These are phyloP conservation scores for Amblyornis subalaris DNA, from an alignment of 2,113 vertebrate genomes.

Conservation along the genomic window DNA sequence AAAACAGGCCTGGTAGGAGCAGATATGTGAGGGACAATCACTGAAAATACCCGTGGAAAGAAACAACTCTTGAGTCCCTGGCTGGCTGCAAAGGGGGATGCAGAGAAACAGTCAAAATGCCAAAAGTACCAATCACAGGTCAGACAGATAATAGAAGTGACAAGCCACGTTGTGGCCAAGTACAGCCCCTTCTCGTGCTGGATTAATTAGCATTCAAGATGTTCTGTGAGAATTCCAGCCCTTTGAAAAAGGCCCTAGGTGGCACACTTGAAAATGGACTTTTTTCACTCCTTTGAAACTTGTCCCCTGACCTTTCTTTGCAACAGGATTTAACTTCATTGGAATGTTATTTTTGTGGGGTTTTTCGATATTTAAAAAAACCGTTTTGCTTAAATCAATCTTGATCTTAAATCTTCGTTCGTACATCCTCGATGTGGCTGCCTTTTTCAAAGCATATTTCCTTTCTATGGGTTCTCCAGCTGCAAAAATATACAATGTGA, in stretches of 20 bases:
- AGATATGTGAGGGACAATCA: not conserved
- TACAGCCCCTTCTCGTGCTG: not conserved
- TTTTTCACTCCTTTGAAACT: not conserved
- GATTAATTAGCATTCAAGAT: not conserved
- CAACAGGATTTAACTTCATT: not conserved
- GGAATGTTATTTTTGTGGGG: not conserved
- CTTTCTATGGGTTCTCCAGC: not conserved
- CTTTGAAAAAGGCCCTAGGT: not conserved
- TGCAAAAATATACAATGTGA: conserved; percentile 22
- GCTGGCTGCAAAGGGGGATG: not conserved
- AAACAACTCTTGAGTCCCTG: not conserved
- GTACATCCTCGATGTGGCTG: not conserved
- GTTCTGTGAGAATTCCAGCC: not conserved
- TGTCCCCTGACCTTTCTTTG: not conserved
- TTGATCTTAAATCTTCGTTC: not conserved
- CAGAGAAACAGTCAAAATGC: not conserved
- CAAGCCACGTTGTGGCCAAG: not conserved
- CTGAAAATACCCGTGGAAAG: not conserved
- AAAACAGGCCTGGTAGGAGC: not conserved
- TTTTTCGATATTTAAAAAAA: not conserved
- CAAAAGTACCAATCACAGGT: not conserved
- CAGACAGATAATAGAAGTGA: not conserved
- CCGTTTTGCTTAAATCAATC: not conserved
- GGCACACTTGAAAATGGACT: not conserved
- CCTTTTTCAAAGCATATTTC: not conserved